Evolutionary conservation across 92 coral and sea anemone genomes (phyloP), one percentile per base, ranked within the genome.

Genomic region (Parazoanthus swiftii): DNA sequence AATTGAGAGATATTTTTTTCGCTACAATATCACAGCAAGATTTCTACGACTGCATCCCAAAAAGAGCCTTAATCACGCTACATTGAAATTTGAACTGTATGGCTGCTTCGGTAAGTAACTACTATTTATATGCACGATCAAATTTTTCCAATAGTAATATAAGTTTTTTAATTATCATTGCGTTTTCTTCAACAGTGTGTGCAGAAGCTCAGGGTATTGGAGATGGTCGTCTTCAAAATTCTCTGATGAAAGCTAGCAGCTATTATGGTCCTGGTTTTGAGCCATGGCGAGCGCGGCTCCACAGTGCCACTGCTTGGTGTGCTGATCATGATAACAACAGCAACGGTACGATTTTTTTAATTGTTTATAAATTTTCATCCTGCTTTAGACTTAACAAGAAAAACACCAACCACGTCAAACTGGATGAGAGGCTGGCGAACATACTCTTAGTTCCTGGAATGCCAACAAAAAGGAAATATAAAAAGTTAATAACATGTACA

Each of bases 221-320:
- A 68, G 59, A 71, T 23, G 86, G 86, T 70, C 77, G 39, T 26
- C 18, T 82, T 50, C n/a, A 25, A n/a, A 82, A 82, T 20, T 8
- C 86, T 11, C 58, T 37, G 35, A 42, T 82, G 58, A 86, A 92
- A 20, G 94, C 95, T 33, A 80, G 94, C 44, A 88, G 88, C 58
- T 80, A 80, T 14, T 74, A 87, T 6, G 92, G 92, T 10, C 88
- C 86, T 18, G 89, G 85, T 14, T 93, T 87, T 82, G 91, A 91
- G 63, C 96, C 96, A 13, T 93, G 94, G 94, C 90, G 86, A 11
- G 96, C 91, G 7, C 91, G 96, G 63, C 92, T 93, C 25, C 77
- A 91, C 54, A 85, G 75, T 25, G 65, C 89, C 38, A 80, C 90
- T 63, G 94, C 92, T 1, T 93, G 96, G 96, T 93, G 96, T 74